Conservation (phyloP, 2,797 vertebrate species). For the Streptopelia turtur region DNA sequence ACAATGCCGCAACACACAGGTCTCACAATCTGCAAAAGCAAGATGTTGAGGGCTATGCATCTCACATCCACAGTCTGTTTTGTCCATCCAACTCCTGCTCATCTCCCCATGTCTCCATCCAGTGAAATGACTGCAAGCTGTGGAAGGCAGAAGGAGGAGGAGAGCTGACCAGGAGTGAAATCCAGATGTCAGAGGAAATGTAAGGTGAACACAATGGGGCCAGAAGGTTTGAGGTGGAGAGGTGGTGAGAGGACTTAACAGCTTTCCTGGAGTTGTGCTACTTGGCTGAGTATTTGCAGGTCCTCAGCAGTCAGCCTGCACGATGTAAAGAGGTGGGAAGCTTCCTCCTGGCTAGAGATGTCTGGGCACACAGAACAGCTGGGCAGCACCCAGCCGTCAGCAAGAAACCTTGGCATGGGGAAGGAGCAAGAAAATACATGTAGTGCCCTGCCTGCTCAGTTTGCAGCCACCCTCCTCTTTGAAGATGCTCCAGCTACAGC, state of each 20-base stretch:
- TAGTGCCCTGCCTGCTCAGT: background rate
- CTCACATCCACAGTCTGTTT: background rate
- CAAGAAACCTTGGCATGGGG: background rate
- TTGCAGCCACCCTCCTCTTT: background rate
- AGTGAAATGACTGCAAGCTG: background rate
- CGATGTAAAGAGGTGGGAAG: background rate
- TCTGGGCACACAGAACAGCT: background rate
- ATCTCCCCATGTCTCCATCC: background rate
- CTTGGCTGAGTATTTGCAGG: background rate
- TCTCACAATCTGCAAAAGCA: background rate
- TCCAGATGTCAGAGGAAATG: background rate
- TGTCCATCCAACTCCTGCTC: background rate
- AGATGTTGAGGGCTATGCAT: background rate
- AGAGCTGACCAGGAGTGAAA: background rate
- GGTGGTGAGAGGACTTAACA: background rate
- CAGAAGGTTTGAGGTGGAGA: background rate
- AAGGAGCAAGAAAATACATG: background rate
- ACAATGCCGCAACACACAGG: fast-evolving
- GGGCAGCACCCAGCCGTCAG: background rate
- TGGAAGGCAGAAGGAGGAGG: background rate
- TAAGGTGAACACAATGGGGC: background rate
- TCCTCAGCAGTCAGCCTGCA: background rate
- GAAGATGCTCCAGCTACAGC: background rate
- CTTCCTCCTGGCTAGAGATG: background rate
- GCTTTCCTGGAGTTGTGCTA: background rate